Evolutionary conservation across 2,113 vertebrate species (phyloP).

Genomic region (Labeo rohita): DNA sequence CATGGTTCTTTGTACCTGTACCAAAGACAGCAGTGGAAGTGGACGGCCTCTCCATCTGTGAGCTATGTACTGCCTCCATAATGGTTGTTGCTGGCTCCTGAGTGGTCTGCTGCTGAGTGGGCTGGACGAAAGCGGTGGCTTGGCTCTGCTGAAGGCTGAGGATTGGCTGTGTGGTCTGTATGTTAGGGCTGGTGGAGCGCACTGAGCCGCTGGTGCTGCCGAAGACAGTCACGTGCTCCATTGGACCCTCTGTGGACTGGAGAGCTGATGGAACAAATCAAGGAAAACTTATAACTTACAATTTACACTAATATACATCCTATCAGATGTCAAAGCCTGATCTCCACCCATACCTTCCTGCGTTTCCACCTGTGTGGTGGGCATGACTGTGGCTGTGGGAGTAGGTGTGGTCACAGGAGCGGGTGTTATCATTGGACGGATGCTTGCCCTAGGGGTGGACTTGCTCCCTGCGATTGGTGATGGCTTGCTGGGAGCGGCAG

Average conservation of each 20-base stretch:
- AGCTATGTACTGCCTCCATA: constrained; percentile 88
- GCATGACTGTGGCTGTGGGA: constrained; percentile 98
- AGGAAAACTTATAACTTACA: not conserved
- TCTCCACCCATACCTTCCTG: constrained; percentile 84
- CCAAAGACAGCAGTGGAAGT: constrained; percentile 92
- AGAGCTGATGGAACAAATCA: constrained; percentile 77
- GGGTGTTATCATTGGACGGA: constrained; percentile 97
- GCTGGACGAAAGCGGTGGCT: constrained; percentile 96
- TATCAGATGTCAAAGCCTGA: not conserved
- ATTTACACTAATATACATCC: not conserved
- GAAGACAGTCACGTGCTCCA: constrained; percentile 94
- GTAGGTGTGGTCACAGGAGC: constrained; percentile 92
- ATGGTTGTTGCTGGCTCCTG: constrained; percentile 82
- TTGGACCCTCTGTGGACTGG: constrained; percentile 86
- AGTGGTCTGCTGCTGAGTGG: constrained; percentile 90
- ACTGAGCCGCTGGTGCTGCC: constrained; percentile 95
- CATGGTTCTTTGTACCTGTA: constrained; percentile 76
- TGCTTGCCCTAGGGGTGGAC: constrained; percentile 93
- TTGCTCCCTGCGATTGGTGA: constrained; percentile 92
- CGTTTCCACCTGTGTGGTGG: constrained; percentile 94
- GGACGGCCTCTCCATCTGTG: constrained; percentile 90
- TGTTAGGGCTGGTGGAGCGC: constrained; percentile 94
- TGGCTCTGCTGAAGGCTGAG: constrained; percentile 90
- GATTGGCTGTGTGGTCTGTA: constrained; percentile 87
- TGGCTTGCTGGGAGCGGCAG: constrained; percentile 91